These are phyloP conservation scores for Trichechus manatus DNA, from an alignment of 2,113 vertebrate species.

Conservation along the genomic window DNA sequence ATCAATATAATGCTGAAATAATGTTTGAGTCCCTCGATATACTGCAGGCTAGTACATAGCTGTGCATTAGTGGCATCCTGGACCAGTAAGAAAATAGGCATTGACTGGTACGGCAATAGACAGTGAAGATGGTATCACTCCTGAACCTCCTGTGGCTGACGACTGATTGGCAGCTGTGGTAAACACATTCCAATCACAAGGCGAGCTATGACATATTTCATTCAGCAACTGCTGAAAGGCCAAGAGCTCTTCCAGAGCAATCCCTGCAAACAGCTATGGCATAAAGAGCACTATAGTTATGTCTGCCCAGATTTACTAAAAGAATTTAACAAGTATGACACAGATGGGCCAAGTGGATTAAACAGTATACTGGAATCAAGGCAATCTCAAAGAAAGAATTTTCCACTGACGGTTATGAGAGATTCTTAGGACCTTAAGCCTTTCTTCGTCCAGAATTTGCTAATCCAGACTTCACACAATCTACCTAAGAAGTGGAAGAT, in stretches of 20 bases:
- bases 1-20: conserved; percentile 94
- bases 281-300: conserved; percentile 93
- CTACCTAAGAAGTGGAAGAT: conserved; percentile 94
- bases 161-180: conserved; percentile 94
- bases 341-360: conserved; percentile 95
- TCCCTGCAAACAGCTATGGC: conserved; percentile 95
- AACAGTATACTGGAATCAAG: conserved; percentile 95
- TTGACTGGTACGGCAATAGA: conserved; percentile 93
- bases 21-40: conserved; percentile 95
- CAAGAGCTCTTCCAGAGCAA: conserved; percentile 94
- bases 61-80: conserved; percentile 92
- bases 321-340: conserved; percentile 96
- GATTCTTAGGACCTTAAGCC: conserved; percentile 94
- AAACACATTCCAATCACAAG: conserved; percentile 94
- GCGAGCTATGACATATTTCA: conserved; percentile 94
- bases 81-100: conserved; percentile 92
- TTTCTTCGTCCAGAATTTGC: conserved; percentile 96
- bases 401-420: conserved; percentile 94
- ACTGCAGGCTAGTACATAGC: conserved; percentile 90
- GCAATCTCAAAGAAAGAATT: conserved; percentile 96
- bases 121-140: conserved; percentile 92
- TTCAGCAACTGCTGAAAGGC: conserved; percentile 93
- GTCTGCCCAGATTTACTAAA: conserved; percentile 96
- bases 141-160: conserved; percentile 93
- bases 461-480: conserved; percentile 94